Percentiles rank a stretch among this genome's conserved stretches.
phyloP scores from a whole-genome alignment of 2,797 vertebrate genomes.

The Phrynocephalus guinanensis region DNA sequence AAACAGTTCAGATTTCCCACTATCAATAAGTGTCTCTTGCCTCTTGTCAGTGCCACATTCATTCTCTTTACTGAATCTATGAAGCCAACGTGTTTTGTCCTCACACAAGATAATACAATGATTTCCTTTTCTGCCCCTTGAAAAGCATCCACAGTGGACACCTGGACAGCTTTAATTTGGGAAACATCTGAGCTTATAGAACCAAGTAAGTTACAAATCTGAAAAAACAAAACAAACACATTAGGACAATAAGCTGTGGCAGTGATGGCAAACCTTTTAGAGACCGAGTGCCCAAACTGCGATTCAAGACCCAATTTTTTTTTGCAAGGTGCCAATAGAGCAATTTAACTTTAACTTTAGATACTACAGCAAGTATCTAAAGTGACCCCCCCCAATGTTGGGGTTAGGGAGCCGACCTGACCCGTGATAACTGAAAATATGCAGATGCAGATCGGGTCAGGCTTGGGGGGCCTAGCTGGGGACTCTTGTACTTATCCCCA shows the following conservation, averaged over 20 bases:
- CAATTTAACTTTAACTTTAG: too few species aligned
- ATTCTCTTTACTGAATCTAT: constrained; percentile 81
- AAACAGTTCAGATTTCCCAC: constrained; percentile 79
- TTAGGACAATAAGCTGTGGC: rapidly evolving
- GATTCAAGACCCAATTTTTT: too few species aligned
- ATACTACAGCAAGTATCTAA: not conserved
- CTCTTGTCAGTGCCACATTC: constrained; percentile 81
- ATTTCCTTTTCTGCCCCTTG: constrained; percentile 84
- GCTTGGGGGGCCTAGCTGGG: too few species aligned
- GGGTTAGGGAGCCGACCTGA: too few species aligned
- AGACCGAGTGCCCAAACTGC: too few species aligned
- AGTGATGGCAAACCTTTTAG: not conserved
- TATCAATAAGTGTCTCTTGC: constrained; percentile 80
- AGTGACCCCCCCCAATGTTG: too few species aligned
- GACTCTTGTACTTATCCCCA: too few species aligned
- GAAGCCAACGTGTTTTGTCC: constrained; percentile 80
- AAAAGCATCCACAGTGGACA: constrained; percentile 84
- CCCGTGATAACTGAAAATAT: too few species aligned
- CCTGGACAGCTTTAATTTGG: constrained; percentile 72
- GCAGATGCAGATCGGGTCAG: too few species aligned
- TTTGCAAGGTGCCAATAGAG: too few species aligned
- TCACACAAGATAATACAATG: constrained; percentile 80
- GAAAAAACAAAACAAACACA: constrained; percentile 21
- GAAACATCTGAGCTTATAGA: constrained; percentile 15
- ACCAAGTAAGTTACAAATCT: constrained; percentile 74